Evolutionary conservation across 1,140 invertebrate species (phyloP).

Genomic region (Drosophila mauritiana): DNA sequence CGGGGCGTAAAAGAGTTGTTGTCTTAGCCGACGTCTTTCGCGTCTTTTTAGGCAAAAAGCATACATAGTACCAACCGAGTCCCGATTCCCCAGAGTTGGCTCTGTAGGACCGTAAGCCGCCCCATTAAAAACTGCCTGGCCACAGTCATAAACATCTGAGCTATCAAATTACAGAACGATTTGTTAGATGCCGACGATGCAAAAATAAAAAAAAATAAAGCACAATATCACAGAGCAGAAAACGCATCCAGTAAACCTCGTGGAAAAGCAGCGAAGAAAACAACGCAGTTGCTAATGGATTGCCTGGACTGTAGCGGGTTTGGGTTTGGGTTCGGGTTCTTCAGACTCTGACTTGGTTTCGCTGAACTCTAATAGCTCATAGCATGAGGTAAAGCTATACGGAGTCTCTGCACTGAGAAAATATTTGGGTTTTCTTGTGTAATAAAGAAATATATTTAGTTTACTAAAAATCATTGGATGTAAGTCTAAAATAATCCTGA

Average conservation of each 20-base stretch:
- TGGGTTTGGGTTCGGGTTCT: conserved; percentile 28
- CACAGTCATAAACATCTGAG: conserved; percentile 81
- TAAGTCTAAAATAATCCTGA: too few relatives aligned
- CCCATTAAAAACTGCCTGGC: conserved; percentile 78
- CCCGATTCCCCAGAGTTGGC: conserved; percentile 1
- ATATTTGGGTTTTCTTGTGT: too few relatives aligned
- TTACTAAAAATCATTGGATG: too few relatives aligned
- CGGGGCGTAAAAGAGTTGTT: conserved; percentile 52
- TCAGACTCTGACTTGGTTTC: conserved; percentile 54
- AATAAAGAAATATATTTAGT: too few relatives aligned
- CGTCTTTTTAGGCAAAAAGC: conserved; percentile 31
- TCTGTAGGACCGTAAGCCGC: conserved; percentile 45
- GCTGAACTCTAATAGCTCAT: conserved; percentile 82
- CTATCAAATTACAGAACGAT: conserved; percentile 83
- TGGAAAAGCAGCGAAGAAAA: conserved; percentile 40
- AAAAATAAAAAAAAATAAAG: conserved; percentile 20
- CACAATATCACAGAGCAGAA: conserved; percentile 14
- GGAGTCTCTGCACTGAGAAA: conserved; percentile 21
- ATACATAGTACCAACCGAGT: conserved; percentile 22
- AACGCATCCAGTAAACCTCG: conserved; percentile 28
- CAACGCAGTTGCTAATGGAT: conserved; percentile 58
- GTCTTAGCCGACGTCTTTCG: conserved; percentile 23
- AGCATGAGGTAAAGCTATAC: conserved; percentile 53
- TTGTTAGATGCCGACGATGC: conserved; percentile 79
- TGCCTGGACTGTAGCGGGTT: conserved; percentile 40